phyloP scores from a whole-genome alignment of 2,888 invertebrate species.

The Hetaerina titia region DNA sequence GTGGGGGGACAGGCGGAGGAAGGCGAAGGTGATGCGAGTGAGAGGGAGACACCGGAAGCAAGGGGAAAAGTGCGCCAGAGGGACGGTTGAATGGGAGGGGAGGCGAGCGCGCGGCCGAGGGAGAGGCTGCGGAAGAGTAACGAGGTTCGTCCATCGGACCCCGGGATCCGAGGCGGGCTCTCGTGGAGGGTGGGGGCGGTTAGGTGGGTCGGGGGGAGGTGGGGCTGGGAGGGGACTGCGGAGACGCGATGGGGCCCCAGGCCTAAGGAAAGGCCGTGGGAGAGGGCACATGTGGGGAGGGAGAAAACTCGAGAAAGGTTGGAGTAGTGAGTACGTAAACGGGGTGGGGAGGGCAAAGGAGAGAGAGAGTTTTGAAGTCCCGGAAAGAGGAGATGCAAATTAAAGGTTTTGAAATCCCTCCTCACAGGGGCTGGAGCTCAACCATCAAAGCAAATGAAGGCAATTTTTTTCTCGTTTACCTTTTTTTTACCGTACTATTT shows the following conservation, averaged over 20 bases:
- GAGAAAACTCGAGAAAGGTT: conserved; percentile 48
- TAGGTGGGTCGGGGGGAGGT: neutral
- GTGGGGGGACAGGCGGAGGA: neutral
- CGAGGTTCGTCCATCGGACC: neutral
- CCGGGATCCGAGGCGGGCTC: neutral
- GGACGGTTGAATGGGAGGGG: neutral
- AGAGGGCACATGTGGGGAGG: neutral
- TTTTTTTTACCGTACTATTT: neutral
- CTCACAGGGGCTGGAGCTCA: neutral
- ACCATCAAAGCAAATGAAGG: conserved; percentile 40
- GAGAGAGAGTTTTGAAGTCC: neutral
- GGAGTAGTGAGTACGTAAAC: conserved; percentile 40
- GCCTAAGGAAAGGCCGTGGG: neutral
- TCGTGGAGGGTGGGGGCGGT: neutral
- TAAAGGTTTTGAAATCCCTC: conserved; percentile 30
- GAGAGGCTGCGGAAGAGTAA: neutral
- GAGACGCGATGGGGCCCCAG: too few species aligned
- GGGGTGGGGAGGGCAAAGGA: neutral
- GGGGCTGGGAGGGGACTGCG: neutral
- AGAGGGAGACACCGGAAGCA: neutral
- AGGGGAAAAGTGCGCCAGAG: neutral
- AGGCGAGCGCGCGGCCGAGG: too few species aligned
- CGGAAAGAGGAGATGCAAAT: conserved; percentile 29
- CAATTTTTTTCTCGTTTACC: conserved; percentile 28
- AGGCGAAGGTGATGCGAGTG: neutral